Conservation (phyloP, 2,888 invertebrate species). For the Drosophila percnosoma region DNA sequence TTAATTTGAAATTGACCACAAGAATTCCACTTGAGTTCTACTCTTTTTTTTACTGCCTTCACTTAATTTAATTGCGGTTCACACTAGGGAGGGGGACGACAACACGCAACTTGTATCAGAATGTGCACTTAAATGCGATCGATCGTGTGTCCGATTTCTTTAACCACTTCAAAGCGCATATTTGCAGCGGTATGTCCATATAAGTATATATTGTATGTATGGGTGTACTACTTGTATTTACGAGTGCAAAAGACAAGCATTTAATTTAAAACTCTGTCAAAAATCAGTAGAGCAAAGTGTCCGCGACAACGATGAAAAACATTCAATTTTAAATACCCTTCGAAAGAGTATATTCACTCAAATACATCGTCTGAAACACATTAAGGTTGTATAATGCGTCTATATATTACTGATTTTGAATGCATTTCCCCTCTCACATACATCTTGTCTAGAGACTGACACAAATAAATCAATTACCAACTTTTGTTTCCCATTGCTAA, state of each 20-base stretch:
- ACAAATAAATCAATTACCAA: background rate
- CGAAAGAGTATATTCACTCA: background rate
- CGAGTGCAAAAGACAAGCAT: slow-evolving; percentile 18
- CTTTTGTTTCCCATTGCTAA: background rate
- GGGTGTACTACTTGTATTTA: background rate
- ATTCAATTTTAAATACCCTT: slow-evolving; percentile 19
- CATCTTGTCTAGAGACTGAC: background rate
- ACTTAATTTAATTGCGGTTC: background rate
- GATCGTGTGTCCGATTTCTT: slow-evolving; percentile 27
- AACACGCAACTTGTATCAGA: slow-evolving; percentile 1
- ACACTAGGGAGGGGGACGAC: background rate
- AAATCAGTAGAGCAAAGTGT: slow-evolving; percentile 31
- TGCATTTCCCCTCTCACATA: background rate
- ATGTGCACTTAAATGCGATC: slow-evolving; percentile 11
- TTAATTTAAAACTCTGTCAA: slow-evolving; percentile 38
- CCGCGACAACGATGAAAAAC: slow-evolving; percentile 19
- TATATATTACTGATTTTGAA: background rate
- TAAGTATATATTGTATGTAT: slow-evolving; percentile 3
- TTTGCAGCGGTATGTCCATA: slow-evolving; percentile 10
- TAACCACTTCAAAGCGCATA: slow-evolving; percentile 5
- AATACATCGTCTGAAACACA: background rate
- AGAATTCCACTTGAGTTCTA: slow-evolving; percentile 1
- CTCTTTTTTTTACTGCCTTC: background rate
- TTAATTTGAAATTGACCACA: background rate
- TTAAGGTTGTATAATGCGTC: background rate